Conservation (phyloP, 2,113 vertebrate species). For the Indicator maculatus region DNA sequence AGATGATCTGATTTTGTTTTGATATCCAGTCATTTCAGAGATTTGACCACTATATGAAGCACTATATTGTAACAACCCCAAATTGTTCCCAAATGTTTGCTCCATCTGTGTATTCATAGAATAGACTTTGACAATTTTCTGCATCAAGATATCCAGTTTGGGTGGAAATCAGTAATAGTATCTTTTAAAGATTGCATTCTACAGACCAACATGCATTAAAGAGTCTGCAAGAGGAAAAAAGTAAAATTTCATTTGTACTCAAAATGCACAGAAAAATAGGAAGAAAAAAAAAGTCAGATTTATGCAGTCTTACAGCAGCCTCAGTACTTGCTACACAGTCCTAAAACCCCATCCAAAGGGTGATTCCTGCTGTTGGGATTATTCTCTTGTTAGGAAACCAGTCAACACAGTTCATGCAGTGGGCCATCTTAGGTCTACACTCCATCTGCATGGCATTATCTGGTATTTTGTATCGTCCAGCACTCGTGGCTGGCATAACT, state of each 20-base stretch:
- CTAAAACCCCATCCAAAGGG: background rate
- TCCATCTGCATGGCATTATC: background rate
- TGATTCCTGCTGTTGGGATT: background rate
- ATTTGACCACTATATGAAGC: background rate
- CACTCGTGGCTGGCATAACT: too few species aligned
- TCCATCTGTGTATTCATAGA: background rate
- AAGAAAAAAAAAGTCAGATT: background rate
- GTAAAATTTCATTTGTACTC: background rate
- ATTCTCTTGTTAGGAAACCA: background rate
- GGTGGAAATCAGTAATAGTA: background rate
- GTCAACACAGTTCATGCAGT: background rate
- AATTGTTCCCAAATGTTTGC: background rate
- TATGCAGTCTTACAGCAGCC: background rate
- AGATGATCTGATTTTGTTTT: too few species aligned
- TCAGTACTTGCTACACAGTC: background rate
- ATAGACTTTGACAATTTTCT: background rate
- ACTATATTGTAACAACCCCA: background rate
- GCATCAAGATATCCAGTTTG: background rate
- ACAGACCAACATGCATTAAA: background rate
- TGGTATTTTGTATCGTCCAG: background rate
- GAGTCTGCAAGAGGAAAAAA: background rate
- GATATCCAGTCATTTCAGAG: background rate
- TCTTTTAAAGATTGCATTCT: background rate
- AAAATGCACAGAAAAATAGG: background rate
- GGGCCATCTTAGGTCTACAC: background rate